A percentile compares a stretch with the other conserved stretches of the same genome.
phyloP scores from a whole-genome alignment of 2,797 vertebrate genomes.

The Poeciliopsis gracilis region DNA sequence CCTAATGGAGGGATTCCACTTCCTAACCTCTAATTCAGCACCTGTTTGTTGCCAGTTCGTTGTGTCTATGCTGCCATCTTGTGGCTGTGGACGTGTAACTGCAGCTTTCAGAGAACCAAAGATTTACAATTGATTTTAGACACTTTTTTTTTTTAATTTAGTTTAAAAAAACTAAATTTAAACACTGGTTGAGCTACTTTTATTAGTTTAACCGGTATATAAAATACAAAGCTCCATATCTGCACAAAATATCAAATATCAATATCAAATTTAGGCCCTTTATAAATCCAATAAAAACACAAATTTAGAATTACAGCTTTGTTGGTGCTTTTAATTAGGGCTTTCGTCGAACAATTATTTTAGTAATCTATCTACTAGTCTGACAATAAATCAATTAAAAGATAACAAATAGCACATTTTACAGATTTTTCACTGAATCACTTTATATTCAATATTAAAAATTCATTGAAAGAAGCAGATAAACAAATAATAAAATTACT shows the following conservation, averaged over 20 bases:
- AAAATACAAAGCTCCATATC: background rate
- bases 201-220: background rate
- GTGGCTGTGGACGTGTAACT: conserved; percentile 8
- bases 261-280: background rate
- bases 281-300: background rate
- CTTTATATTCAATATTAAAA: no score
- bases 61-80: conserved; percentile 29
- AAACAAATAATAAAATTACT: no score
- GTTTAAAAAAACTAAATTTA: background rate
- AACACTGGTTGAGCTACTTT: background rate
- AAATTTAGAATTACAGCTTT: background rate
- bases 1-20: conserved; percentile 9
- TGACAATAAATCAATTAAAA: no score
- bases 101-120: background rate
- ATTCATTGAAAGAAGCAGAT: no score
- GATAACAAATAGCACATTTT: no score
- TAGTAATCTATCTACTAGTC: no score
- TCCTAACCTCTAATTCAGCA: conserved; percentile 5
- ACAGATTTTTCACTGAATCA: no score
- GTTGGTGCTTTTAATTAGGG: background rate
- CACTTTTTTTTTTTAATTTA: no score
- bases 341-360: no score
- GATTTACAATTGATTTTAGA: background rate
- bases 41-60: background rate
- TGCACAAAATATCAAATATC: background rate